phyloP scores from a whole-genome alignment of 1,140 invertebrate genomes.

The Cecropterus lyciades region DNA sequence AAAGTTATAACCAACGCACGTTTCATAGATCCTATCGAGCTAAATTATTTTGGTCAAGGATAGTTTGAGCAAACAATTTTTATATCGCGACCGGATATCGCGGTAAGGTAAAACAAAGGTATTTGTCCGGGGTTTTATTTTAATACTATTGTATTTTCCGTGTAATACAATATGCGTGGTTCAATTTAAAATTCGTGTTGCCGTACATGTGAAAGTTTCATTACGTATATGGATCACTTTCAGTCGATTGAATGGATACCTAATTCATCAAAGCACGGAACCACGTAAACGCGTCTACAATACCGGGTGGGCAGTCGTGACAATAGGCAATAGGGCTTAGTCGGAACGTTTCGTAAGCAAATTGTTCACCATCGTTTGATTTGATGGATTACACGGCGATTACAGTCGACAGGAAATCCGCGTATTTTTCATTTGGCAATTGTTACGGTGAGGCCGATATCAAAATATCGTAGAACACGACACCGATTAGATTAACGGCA shows the following conservation, averaged over 20 bases:
- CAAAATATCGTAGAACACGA: constrained; percentile 69
- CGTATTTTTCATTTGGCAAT: constrained; percentile 78
- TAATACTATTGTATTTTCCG: constrained; percentile 17
- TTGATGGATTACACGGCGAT: constrained; percentile 75
- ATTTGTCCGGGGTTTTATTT: constrained; percentile 29
- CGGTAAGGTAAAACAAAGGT: constrained; percentile 30
- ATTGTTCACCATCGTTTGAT: constrained; percentile 56
- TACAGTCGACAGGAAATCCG: constrained; percentile 71
- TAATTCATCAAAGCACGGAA: constrained; percentile 28
- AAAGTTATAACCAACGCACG: constrained; percentile 67
- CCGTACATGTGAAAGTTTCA: not conserved
- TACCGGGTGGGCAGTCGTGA: constrained; percentile 34
- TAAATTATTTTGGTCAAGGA: constrained; percentile 76
- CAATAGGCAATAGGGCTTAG: constrained; percentile 55
- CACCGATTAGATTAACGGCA: constrained; percentile 73
- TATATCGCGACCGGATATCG: constrained; percentile 36
- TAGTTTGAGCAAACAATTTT: constrained; percentile 56
- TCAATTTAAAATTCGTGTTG: not conserved
- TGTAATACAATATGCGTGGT: constrained; percentile 6
- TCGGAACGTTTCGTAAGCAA: constrained; percentile 50
- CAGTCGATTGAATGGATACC: constrained; percentile 16
- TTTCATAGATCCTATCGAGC: constrained; percentile 71
- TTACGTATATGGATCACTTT: constrained; percentile 5
- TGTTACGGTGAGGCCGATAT: constrained; percentile 60
- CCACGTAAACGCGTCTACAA: constrained; percentile 24